Evolutionary conservation across 2,888 invertebrate genomes (phyloP).

Genomic region (Cryptus armator): DNA sequence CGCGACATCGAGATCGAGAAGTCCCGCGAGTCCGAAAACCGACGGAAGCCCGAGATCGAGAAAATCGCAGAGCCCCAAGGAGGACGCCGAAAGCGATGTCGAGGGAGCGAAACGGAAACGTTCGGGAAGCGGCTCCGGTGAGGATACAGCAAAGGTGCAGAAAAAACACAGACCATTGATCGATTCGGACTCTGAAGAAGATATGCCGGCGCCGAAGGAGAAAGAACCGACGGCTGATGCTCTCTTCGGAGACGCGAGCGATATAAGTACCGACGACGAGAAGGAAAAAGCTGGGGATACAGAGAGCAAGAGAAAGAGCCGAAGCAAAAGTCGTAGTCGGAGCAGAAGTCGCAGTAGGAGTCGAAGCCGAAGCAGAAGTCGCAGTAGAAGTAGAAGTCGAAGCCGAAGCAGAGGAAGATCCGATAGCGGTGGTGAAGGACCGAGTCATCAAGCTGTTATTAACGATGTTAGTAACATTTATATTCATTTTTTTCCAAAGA

Average conservation of each 20-base stretch:
- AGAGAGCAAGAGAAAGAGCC: conserved; percentile 80
- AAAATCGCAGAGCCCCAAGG: conserved; percentile 61
- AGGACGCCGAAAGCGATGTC: conserved; percentile 81
- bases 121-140: conserved; percentile 76
- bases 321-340: conserved; percentile 84
- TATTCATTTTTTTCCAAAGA: too few relatives aligned
- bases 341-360: conserved; percentile 83
- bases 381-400: conserved; percentile 76
- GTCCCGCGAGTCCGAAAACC: conserved; percentile 72
- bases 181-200: conserved; percentile 90
- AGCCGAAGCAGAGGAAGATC: conserved; percentile 80
- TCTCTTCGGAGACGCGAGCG: conserved; percentile 96
- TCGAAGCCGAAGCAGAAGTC: conserved; percentile 83
- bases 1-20: conserved; percentile 80
- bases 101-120: conserved; percentile 83
- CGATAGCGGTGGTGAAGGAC: conserved; percentile 81
- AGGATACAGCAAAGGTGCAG: conserved; percentile 77
- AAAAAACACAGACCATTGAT: conserved; percentile 87
- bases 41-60: conserved; percentile 62
- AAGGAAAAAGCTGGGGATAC: conserved; percentile 83
- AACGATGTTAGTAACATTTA: conserved; percentile 75
- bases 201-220: conserved; percentile 76
- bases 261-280: conserved; percentile 95
- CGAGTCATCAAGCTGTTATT: conserved; percentile 76
- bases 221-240: conserved; percentile 91